These are phyloP conservation scores for Eospalax fontanierii DNA, from an alignment of 2,797 vertebrate genomes.

Conservation along the genomic window DNA sequence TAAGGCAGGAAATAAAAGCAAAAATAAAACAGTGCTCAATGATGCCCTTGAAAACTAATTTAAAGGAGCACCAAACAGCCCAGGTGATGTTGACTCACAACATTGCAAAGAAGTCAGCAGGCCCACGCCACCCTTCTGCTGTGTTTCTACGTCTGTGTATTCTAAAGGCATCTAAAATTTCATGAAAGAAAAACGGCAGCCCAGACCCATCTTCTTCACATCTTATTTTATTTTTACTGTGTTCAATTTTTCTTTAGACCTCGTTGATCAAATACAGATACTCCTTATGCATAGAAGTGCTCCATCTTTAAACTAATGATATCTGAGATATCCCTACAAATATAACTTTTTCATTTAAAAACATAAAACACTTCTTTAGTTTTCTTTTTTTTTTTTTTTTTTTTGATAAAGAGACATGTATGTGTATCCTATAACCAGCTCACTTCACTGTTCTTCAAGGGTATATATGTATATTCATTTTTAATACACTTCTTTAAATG, in stretches of 20 bases:
- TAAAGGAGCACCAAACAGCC: neutral
- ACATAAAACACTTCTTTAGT: neutral
- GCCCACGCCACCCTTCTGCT: neutral
- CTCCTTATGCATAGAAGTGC: neutral
- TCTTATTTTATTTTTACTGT: slow-evolving; percentile 8
- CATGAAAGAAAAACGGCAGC: neutral
- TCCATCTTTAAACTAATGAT: neutral
- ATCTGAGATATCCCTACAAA: neutral
- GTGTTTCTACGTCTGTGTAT: slow-evolving; percentile 17
- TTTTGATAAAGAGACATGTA: neutral
- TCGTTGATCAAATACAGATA: neutral
- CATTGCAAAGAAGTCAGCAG: neutral
- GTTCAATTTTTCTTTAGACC: neutral
- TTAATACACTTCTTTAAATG: neutral
- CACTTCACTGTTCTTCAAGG: neutral
- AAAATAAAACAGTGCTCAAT: slow-evolving; percentile 6
- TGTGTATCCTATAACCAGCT: neutral
- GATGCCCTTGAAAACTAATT: neutral
- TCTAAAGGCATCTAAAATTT: slow-evolving; percentile 11
- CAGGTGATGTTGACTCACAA: neutral
- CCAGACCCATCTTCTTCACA: neutral
- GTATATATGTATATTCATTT: neutral
- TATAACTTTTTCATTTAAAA: neutral
- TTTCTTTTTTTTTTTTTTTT: neutral
- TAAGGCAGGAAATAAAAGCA: slow-evolving; percentile 56